These are phyloP conservation scores for Podarcis siculus DNA, from an alignment of 2,797 vertebrate species.

Conservation along the genomic window DNA sequence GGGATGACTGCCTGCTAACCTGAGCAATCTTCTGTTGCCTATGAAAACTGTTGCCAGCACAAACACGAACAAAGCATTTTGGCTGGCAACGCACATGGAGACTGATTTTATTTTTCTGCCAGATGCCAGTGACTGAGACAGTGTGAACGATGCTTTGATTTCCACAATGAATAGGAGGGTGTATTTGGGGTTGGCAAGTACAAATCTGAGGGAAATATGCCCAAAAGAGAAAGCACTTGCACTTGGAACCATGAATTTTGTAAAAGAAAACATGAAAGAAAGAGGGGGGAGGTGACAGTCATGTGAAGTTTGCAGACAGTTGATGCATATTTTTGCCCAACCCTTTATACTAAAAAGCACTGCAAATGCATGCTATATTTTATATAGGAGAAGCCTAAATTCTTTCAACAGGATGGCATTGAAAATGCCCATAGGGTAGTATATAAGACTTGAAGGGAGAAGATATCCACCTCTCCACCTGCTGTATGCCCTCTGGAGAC, in stretches of 20 bases:
- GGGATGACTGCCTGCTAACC: not conserved
- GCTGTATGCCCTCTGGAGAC: too few species aligned
- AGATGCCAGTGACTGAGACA: constrained; percentile 28
- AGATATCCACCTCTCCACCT: too few species aligned
- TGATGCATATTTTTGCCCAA: not conserved
- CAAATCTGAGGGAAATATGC: constrained; percentile 33
- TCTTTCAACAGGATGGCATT: not conserved
- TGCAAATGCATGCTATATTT: not conserved
- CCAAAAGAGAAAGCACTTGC: constrained; percentile 20
- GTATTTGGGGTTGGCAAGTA: constrained; percentile 31
- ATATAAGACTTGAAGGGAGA: too few species aligned
- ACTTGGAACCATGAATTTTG: not conserved
- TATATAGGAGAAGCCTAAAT: not conserved
- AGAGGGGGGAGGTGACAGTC: constrained; percentile 24
- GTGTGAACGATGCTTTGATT: constrained; percentile 49
- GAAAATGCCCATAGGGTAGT: not conserved
- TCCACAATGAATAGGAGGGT: constrained; percentile 31
- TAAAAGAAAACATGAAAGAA: not conserved
- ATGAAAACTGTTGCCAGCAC: not conserved
- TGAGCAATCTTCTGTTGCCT: not conserved
- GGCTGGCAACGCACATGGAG: constrained; percentile 36
- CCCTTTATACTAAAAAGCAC: not conserved
- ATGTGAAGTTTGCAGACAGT: constrained; percentile 5
- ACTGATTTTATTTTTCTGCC: constrained; percentile 35
- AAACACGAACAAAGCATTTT: constrained; percentile 12